These are phyloP conservation scores for Chiridota heheva DNA, from an alignment of 35 echinoderm and acorn worm species.

Conservation along the genomic window DNA sequence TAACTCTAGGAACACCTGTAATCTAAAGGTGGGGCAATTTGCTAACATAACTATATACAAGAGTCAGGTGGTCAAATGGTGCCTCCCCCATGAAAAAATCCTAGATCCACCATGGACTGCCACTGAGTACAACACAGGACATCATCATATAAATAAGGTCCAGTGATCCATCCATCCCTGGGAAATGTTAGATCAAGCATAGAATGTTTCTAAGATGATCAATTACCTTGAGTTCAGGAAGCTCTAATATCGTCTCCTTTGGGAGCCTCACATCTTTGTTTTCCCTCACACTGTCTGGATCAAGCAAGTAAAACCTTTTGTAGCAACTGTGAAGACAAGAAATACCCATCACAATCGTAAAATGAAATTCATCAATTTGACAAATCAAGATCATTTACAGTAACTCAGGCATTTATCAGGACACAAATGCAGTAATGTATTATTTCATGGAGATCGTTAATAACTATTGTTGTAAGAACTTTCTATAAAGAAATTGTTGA, in stretches of 20 bases:
- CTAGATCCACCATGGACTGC: too few relatives aligned
- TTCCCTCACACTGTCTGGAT: conserved; percentile 72
- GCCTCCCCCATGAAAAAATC: too few relatives aligned
- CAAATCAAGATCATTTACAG: neutral
- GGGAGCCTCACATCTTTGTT: conserved; percentile 78
- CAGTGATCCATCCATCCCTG: too few relatives aligned
- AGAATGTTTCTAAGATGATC: too few relatives aligned
- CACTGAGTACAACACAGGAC: too few relatives aligned
- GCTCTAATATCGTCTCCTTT: conserved; percentile 62
- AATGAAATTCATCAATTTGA: neutral
- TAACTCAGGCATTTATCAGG: neutral
- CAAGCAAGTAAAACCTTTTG: conserved; percentile 82
- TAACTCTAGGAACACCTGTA: too few relatives aligned
- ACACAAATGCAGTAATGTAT: neutral
- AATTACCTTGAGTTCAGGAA: conserved; percentile 93
- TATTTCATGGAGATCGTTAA: neutral
- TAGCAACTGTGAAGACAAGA: conserved; percentile 67
- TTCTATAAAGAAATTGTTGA: too few relatives aligned
- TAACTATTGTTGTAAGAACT: neutral
- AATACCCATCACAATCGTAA: neutral
- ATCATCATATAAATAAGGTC: too few relatives aligned
- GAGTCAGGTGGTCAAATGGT: too few relatives aligned
- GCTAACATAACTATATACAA: too few relatives aligned
- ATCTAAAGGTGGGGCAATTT: too few relatives aligned
- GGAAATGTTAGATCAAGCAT: too few relatives aligned